phyloP scores from a whole-genome alignment of 1,140 invertebrate genomes.

The Lepidurus couesii region DNA sequence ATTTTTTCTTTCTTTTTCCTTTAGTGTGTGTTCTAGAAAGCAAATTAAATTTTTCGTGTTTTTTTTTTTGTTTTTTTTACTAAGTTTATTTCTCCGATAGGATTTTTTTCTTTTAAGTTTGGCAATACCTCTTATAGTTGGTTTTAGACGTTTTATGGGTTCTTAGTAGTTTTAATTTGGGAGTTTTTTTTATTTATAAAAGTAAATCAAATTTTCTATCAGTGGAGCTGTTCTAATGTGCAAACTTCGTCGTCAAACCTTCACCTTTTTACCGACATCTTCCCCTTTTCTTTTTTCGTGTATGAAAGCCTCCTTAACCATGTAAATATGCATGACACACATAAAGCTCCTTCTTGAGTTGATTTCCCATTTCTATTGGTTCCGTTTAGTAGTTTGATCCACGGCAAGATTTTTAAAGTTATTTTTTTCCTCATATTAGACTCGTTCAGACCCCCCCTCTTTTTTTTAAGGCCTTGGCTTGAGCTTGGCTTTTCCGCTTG shows the following conservation, averaged over 20 bases:
- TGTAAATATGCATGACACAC: not conserved
- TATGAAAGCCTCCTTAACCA: not conserved
- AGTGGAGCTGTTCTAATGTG: not conserved
- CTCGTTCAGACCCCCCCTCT: not conserved
- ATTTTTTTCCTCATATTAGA: not conserved
- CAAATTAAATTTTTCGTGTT: constrained; percentile 31
- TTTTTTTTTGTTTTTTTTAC: constrained; percentile 8
- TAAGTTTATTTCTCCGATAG: not conserved
- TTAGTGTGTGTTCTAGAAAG: constrained; percentile 22
- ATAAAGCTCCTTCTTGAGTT: constrained; percentile 31
- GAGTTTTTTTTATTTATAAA: not conserved
- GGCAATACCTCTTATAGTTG: not conserved
- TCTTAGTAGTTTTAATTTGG: not conserved
- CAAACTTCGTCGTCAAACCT: not conserved
- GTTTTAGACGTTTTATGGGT: not conserved
- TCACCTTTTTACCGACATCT: not conserved
- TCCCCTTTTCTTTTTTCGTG: not conserved
- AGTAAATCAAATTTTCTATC: not conserved
- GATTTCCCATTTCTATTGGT: constrained; percentile 22
- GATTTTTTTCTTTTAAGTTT: not conserved
- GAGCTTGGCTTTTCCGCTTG: constrained; percentile 18
- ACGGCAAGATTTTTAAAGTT: not conserved
- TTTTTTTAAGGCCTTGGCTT: not conserved
- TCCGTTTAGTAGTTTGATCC: not conserved
- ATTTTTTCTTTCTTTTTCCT: constrained; percentile 26